Conservation (phyloP, 2,113 vertebrate genomes). For the Pao palembangensis region DNA sequence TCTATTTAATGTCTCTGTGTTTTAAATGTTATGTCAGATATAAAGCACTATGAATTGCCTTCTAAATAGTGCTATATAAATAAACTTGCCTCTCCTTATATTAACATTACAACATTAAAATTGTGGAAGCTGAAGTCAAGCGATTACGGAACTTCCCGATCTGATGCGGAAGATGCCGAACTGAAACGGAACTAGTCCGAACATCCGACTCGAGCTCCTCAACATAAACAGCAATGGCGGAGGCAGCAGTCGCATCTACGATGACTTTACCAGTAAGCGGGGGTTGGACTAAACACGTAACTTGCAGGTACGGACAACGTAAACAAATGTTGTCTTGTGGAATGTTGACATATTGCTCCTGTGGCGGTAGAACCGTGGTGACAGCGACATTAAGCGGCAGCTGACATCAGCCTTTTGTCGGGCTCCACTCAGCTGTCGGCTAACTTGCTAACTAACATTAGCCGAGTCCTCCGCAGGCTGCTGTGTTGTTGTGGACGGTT, state of each 20-base stretch:
- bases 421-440: slow-evolving; percentile 41
- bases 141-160: no score
- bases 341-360: background rate
- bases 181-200: slow-evolving; percentile 62
- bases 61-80: no score
- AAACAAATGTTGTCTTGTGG: fast-evolving
- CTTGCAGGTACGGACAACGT: slow-evolving; percentile 71
- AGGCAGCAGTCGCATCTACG: slow-evolving; percentile 77
- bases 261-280: slow-evolving; percentile 68
- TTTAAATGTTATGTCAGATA: no score
- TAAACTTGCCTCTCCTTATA: no score
- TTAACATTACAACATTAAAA: no score
- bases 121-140: no score
- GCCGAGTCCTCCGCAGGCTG: background rate
- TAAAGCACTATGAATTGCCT: no score
- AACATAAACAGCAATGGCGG: slow-evolving; percentile 86
- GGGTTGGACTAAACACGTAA: slow-evolving; percentile 82
- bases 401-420: slow-evolving; percentile 26
- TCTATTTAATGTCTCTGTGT: no score
- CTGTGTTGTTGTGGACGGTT: background rate
- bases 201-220: slow-evolving; percentile 72
- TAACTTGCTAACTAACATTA: slow-evolving; percentile 19
- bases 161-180: slow-evolving; percentile 49
- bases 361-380: background rate
- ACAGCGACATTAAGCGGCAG: background rate